These are phyloP conservation scores for Cryptotermes secundus DNA, from an alignment of 1,140 invertebrate species.

Conservation along the genomic window DNA sequence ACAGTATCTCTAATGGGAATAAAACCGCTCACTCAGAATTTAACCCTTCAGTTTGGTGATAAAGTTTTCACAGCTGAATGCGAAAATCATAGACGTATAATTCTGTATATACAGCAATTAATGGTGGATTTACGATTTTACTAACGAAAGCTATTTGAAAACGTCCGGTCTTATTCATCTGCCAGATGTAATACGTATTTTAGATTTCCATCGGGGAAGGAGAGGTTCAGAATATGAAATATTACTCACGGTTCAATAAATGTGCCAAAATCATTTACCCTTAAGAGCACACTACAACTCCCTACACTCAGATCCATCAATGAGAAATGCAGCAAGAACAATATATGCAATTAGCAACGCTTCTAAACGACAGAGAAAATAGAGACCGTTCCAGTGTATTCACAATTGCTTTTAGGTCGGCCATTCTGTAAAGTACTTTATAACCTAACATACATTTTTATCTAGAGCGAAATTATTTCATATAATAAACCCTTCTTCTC, in stretches of 20 bases:
- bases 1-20: no score
- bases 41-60: no score
- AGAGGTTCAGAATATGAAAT: background rate
- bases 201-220: no score
- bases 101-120: no score
- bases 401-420: constrained; percentile 11
- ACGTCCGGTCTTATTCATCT: no score
- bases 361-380: background rate
- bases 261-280: background rate
- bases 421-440: background rate
- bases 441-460: background rate
- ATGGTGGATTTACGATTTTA: no score
- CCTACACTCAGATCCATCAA: background rate
- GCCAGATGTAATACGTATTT: no score
- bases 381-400: background rate
- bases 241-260: background rate
- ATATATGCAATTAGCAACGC: constrained; percentile 1
- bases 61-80: no score
- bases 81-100: no score
- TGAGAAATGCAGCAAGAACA: background rate
- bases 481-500: background rate
- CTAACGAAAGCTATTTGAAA: no score
- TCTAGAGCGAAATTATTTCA: background rate
- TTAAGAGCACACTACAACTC: background rate
- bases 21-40: no score